A percentile compares a stretch with the other conserved stretches of the same genome.
Conservation (phyloP, 2,888 invertebrate species). For the Lysandra bellargus region DNA sequence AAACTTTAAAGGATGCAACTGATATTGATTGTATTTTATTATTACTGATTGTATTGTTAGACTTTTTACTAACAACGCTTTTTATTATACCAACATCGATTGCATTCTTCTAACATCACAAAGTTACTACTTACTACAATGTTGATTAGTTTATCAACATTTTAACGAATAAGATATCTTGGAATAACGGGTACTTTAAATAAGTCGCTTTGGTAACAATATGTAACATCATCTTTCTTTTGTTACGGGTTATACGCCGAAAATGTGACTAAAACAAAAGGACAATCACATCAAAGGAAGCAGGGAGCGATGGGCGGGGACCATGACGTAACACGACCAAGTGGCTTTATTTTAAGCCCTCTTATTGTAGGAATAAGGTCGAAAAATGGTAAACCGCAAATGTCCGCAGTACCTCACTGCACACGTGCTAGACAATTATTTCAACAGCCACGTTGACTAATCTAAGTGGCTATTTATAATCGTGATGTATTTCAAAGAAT, state of each 20-base stretch:
- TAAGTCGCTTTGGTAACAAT: background rate
- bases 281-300: slow-evolving; percentile 10
- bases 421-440: slow-evolving; percentile 22
- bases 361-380: background rate
- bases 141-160: background rate
- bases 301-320: slow-evolving; percentile 5
- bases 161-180: background rate
- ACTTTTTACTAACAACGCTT: too few relatives aligned
- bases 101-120: background rate
- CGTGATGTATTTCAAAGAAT: background rate
- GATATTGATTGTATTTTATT: too few relatives aligned
- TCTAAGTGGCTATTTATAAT: slow-evolving; percentile 13
- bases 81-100: too few relatives aligned
- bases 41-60: too few relatives aligned
- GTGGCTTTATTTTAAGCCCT: background rate
- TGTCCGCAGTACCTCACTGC: background rate
- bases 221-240: background rate
- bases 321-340: background rate
- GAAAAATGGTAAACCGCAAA: background rate
- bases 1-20: too few relatives aligned
- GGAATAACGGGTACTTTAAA: background rate
- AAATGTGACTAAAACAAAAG: slow-evolving; percentile 13
- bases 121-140: background rate
- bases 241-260: background rate
- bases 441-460: slow-evolving; percentile 11